A percentile compares a stretch with the other conserved stretches of the same genome.
These are phyloP conservation scores for Xanthorhoe designata DNA, from an alignment of 2,888 invertebrate species.

Conservation along the genomic window DNA sequence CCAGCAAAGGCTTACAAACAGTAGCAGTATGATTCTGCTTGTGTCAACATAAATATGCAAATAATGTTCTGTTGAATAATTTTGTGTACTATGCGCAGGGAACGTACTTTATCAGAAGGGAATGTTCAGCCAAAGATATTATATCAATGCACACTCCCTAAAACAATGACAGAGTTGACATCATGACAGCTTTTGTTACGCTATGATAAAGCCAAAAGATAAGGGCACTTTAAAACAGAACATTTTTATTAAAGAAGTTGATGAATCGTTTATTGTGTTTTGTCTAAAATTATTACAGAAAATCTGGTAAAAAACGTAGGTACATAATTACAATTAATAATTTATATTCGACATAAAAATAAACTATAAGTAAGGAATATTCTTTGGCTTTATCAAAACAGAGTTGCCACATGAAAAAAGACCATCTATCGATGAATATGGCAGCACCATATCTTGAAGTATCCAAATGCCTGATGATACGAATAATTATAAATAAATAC, in stretches of 20 bases:
- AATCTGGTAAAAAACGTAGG: neutral
- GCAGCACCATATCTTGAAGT: constrained; percentile 48
- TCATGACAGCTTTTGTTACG: neutral
- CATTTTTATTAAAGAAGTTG: neutral
- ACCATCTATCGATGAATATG: constrained; percentile 62
- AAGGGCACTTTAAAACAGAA: neutral
- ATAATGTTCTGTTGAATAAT: neutral
- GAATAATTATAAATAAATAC: constrained; percentile 20
- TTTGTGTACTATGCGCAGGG: neutral
- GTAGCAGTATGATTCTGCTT: neutral
- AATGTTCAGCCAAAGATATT: constrained; percentile 2
- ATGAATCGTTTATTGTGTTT: too few relatives aligned
- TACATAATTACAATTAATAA: too few relatives aligned
- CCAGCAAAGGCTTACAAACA: neutral
- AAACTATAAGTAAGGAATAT: neutral
- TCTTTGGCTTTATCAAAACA: constrained; percentile 39
- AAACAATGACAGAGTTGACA: constrained; percentile 26
- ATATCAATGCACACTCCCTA: constrained; percentile 8
- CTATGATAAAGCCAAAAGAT: constrained; percentile 31
- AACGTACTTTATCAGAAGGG: constrained; percentile 20
- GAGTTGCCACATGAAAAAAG: constrained; percentile 39
- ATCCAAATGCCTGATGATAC: constrained; percentile 41
- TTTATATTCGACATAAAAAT: neutral
- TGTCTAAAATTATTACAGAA: too few relatives aligned
- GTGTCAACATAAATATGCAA: neutral